These are phyloP conservation scores for Apostichopus leukothele DNA, from an alignment of 53 echinoderm and acorn worm species.

Conservation along the genomic window DNA sequence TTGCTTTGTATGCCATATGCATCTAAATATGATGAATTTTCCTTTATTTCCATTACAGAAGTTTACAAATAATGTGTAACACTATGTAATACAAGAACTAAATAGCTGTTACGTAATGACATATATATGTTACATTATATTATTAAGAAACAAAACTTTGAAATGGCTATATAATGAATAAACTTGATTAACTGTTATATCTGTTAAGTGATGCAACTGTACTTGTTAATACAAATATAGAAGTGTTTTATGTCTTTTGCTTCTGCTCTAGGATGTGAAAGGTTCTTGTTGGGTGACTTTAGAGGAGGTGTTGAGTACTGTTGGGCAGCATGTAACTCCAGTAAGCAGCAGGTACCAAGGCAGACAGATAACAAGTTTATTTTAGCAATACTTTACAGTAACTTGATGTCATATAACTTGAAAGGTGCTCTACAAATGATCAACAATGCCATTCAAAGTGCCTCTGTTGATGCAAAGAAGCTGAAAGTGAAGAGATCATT, in stretches of 20 bases:
- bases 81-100: no score
- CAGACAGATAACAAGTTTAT: conserved; percentile 27
- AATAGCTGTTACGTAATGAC: no score
- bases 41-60: no score
- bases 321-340: conserved; percentile 42
- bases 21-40: no score
- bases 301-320: conserved; percentile 53
- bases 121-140: no score
- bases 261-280: conserved; percentile 55
- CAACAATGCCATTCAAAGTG: conserved; percentile 65
- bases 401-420: conserved; percentile 62
- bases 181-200: no score
- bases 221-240: neutral
- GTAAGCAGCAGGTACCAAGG: conserved; percentile 22
- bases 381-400: conserved; percentile 73
- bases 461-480: conserved; percentile 47
- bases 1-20: neutral
- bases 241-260: neutral
- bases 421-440: conserved; percentile 55
- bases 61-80: no score
- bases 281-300: conserved; percentile 55
- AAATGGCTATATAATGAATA: no score
- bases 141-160: no score
- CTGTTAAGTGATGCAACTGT: neutral
- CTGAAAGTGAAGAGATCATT: conserved; percentile 45